Evolutionary conservation across 2,888 invertebrate species (phyloP), one percentile per base, ranked within the genome.

Genomic region (Argyresthia albistria): DNA sequence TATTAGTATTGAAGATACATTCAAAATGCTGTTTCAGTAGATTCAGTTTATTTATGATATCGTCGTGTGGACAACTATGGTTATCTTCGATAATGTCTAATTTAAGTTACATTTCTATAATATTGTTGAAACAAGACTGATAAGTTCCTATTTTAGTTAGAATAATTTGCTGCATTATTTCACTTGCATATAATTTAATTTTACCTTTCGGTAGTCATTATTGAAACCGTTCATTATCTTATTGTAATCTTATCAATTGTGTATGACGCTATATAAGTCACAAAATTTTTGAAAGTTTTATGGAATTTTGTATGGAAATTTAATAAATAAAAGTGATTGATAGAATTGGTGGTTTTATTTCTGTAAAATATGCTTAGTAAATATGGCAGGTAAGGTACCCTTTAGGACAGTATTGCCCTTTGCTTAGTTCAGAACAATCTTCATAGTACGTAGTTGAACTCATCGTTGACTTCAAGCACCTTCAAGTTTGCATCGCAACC

Each of bases 81-180:
- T 75, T 68, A 67, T 67, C 63, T 70, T 68, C 35, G 39, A 52
- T 43, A 25, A 36, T 42, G 46, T 36, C 42, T 66, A 68, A 67
- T 75, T 80, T 82, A 76, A 69, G 77, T 81, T 80, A 78, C 67
- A 72, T 72, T 76, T 76, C 78, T 79, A 76, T 79, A 77, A 79
- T 73, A 78, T 77, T 81, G 75, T 81, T 78, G 69, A 74, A 74
- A 65, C 69, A 82, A 84, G 86, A 86, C 86, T 86, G 86, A 87
- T 74, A 50, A 76, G 87, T 87, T 87, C 87, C 87, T 87, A 86
- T 84, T 82, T 81, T 86, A 80, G 86, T 87, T 86, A 84, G 82
- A 79, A 76, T 86, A 81, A 80, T 83, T 83, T 82, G 80, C 76
- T 78, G 74, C 79, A 76, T 77, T 78, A 76, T 76, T 83, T 83